These are phyloP conservation scores for Uromys caudimaculatus DNA, from an alignment of 2,797 vertebrate species.

Conservation along the genomic window DNA sequence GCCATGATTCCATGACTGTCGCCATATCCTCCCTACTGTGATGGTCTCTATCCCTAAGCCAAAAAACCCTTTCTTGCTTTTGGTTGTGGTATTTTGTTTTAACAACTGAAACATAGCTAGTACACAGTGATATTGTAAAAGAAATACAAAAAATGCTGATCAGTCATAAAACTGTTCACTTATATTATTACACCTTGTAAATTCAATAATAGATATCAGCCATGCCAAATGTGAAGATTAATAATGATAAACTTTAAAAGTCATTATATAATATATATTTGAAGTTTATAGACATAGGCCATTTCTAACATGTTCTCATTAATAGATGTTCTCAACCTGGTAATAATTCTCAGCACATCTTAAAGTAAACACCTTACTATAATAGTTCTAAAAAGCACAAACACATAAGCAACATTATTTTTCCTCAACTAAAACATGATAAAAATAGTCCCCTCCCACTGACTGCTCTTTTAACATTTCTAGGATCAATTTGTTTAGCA, in stretches of 20 bases:
- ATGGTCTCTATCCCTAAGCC: neutral
- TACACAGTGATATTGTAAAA: neutral
- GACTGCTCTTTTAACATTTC: constrained; percentile 23
- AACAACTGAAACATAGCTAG: neutral
- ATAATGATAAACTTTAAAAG: constrained; percentile 2
- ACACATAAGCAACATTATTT: constrained; percentile 1
- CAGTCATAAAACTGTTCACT: neutral
- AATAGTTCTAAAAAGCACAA: constrained; percentile 29
- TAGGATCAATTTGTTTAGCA: neutral
- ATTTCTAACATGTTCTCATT: constrained; percentile 3
- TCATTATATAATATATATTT: neutral
- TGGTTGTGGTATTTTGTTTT: neutral
- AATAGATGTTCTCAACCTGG: neutral
- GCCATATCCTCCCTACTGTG: too few relatives aligned
- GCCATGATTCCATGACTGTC: too few relatives aligned
- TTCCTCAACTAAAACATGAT: neutral
- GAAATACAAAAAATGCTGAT: neutral
- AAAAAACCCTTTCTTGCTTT: neutral
- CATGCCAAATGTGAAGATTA: constrained; percentile 14
- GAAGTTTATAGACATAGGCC: neutral
- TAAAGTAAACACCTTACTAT: neutral
- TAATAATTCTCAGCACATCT: neutral
- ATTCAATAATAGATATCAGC: neutral
- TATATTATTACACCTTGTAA: neutral
- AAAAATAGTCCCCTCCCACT: neutral